Percentiles rank a stretch among this genome's conserved stretches.
Evolutionary conservation across 2,888 invertebrate species (phyloP).

Genomic region (Eumerus sabulonum): DNA sequence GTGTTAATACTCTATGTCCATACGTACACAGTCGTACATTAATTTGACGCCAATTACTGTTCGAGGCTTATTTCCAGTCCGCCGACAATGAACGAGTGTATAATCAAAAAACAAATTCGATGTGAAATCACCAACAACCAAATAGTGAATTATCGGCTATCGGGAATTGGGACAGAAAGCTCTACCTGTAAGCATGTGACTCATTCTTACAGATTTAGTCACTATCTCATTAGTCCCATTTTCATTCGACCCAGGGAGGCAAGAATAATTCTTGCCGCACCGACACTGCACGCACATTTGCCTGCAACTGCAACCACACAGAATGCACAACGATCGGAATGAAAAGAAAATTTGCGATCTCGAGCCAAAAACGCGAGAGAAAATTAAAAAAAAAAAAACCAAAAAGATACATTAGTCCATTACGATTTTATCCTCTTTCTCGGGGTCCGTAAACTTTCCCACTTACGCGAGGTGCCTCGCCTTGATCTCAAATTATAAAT

Average conservation of each 20-base stretch:
- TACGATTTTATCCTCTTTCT: slow-evolving; percentile 27
- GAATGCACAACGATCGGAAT: slow-evolving; percentile 34
- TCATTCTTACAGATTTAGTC: background rate
- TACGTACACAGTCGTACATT: too few relatives aligned
- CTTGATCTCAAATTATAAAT: slow-evolving; percentile 67
- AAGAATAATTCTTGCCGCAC: background rate
- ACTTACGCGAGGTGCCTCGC: slow-evolving; percentile 58
- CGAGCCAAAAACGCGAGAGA: slow-evolving; percentile 1
- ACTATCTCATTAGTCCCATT: too few relatives aligned
- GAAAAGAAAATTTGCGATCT: slow-evolving; percentile 33
- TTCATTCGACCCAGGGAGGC: too few relatives aligned
- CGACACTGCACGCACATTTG: background rate
- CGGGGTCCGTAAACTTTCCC: slow-evolving; percentile 62
- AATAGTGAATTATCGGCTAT: too few relatives aligned
- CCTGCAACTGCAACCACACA: background rate
- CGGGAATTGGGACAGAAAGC: too few relatives aligned
- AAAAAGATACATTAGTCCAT: slow-evolving; percentile 29
- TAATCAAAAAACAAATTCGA: too few relatives aligned
- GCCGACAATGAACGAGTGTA: too few relatives aligned
- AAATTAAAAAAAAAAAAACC: slow-evolving; percentile 7
- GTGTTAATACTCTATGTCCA: too few relatives aligned
- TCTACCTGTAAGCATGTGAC: background rate
- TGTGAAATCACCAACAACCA: too few relatives aligned
- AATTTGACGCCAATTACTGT: too few relatives aligned
- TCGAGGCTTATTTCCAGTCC: too few relatives aligned